These are phyloP conservation scores for Aricia agestis DNA, from an alignment of 1,140 invertebrate genomes.

Conservation along the genomic window DNA sequence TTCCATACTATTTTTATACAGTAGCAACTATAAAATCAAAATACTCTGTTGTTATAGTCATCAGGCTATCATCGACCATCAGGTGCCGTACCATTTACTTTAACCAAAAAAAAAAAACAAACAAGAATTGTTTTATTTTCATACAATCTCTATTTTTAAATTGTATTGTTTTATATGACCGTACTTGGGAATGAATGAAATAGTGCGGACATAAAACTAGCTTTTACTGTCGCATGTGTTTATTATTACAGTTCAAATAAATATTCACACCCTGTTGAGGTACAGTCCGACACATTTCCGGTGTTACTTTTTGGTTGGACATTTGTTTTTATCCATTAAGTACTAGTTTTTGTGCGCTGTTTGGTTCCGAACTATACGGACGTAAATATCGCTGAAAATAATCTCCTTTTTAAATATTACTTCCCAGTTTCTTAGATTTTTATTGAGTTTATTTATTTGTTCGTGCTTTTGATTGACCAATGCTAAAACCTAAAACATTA, in stretches of 20 bases:
- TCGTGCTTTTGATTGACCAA: no score
- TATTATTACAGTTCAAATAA: slow-evolving; percentile 4
- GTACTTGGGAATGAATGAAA: not conserved
- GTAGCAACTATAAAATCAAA: no score
- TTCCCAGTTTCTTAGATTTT: no score
- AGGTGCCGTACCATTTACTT: not conserved
- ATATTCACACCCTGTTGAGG: not conserved
- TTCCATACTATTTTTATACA: no score
- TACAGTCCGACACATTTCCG: not conserved
- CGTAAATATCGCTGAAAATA: no score
- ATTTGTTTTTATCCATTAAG: not conserved
- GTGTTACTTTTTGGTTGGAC: not conserved
- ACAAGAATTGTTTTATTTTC: not conserved
- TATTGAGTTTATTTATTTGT: no score
- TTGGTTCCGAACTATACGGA: not conserved
- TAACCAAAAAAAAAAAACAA: not conserved
- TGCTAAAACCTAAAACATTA: no score
- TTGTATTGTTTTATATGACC: not conserved
- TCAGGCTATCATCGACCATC: not conserved
- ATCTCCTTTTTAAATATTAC: no score
- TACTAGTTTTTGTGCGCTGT: not conserved
- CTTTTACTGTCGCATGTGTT: slow-evolving; percentile 2
- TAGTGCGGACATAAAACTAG: not conserved
- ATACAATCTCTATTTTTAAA: not conserved
- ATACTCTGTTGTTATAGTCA: no score